phyloP scores from a whole-genome alignment of 1,140 invertebrate species.

The Drosophila nikananu region DNA sequence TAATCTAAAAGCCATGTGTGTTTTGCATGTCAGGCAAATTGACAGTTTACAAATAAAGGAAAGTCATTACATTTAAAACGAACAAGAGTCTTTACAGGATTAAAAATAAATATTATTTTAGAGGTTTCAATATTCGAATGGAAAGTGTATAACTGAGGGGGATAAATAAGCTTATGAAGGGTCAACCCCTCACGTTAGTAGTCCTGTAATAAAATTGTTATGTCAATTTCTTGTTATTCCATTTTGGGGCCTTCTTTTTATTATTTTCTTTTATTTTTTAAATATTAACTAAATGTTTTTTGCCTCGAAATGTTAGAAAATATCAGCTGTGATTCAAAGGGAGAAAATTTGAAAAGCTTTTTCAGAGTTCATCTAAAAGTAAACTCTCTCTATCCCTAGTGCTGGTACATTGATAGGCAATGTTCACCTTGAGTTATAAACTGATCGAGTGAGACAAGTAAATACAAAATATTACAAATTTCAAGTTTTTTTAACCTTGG shows the following conservation, averaged over 20 bases:
- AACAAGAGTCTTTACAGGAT: background rate
- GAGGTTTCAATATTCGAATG: background rate
- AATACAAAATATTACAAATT: background rate
- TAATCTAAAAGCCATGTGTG: conserved; percentile 3
- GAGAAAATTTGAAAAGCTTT: too few relatives aligned
- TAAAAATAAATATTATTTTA: too few relatives aligned
- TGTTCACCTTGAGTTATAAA: background rate
- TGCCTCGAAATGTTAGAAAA: too few relatives aligned
- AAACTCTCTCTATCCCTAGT: too few relatives aligned
- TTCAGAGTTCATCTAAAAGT: too few relatives aligned
- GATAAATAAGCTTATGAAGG: too few relatives aligned
- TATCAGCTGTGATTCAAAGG: too few relatives aligned
- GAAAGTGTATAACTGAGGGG: too few relatives aligned
- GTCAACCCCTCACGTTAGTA: background rate
- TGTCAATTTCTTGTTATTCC: background rate
- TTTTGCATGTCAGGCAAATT: conserved; percentile 12
- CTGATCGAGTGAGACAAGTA: too few relatives aligned
- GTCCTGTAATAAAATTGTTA: background rate
- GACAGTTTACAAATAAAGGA: conserved; percentile 8
- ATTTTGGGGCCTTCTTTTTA: background rate
- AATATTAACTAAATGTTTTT: background rate
- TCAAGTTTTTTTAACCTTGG: conserved; percentile 2
- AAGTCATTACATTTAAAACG: background rate
- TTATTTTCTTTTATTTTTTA: background rate
- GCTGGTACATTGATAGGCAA: too few relatives aligned